Conservation (phyloP, 2,888 invertebrate species). For the Odontocolon sp. region DNA sequence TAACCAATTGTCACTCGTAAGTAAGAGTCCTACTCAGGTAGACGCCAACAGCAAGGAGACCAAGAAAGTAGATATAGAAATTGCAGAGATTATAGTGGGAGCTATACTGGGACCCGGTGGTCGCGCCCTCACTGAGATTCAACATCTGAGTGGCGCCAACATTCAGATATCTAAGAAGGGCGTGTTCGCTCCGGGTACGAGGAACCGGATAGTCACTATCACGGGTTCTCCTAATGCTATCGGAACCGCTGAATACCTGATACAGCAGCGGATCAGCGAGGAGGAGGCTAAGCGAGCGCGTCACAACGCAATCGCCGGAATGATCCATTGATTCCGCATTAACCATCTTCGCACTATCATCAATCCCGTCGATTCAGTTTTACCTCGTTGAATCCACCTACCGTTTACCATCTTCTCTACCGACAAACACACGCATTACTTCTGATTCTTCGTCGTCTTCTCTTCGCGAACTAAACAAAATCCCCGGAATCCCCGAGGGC, state of each 20-base stretch:
- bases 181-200: slow-evolving; percentile 97
- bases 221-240: slow-evolving; percentile 94
- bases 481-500: too few species aligned
- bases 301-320: slow-evolving; percentile 90
- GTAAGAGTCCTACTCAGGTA: slow-evolving; percentile 92
- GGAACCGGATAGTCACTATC: slow-evolving; percentile 98
- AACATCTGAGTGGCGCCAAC: slow-evolving; percentile 97
- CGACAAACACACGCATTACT: too few species aligned
- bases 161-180: slow-evolving; percentile 99
- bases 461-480: background rate
- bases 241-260: slow-evolving; percentile 95
- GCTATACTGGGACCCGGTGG: slow-evolving; percentile 98
- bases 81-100: slow-evolving; percentile 97
- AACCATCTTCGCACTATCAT: slow-evolving; percentile 38
- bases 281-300: slow-evolving; percentile 97
- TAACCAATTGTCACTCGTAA: slow-evolving; percentile 87
- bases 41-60: slow-evolving; percentile 90
- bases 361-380: slow-evolving; percentile 46
- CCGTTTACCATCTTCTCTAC: slow-evolving; percentile 5
- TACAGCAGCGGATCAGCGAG: slow-evolving; percentile 97
- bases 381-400: slow-evolving; percentile 12
- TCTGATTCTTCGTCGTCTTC: background rate
- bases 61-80: slow-evolving; percentile 94
- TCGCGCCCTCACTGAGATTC: slow-evolving; percentile 97
- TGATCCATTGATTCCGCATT: slow-evolving; percentile 85